phyloP scores from a whole-genome alignment of 64 coral and sea anemone genomes.

The Montipora cactus region DNA sequence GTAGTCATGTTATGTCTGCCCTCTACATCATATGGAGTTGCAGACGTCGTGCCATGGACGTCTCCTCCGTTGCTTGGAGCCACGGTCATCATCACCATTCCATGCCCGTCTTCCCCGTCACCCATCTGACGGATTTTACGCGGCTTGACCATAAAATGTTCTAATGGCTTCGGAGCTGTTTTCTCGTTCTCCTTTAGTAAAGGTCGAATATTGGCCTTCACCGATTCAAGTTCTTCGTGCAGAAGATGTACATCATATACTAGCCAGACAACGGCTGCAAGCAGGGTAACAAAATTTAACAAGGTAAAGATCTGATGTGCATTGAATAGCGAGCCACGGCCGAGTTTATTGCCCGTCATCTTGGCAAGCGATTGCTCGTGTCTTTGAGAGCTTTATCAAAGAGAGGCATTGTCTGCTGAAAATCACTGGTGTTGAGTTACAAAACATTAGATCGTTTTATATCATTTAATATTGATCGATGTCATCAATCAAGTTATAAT shows the following conservation, averaged over 20 bases:
- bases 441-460: too few species aligned
- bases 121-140: constrained; percentile 17
- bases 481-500: background rate
- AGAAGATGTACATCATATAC: background rate
- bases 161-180: background rate
- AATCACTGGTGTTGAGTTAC: constrained; percentile 26
- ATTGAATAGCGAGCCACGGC: background rate
- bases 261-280: background rate
- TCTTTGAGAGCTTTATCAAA: background rate
- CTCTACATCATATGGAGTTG: background rate
- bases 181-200: background rate
- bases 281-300: constrained; percentile 2
- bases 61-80: background rate
- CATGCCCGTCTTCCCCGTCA: background rate
- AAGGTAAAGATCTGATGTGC: constrained; percentile 4
- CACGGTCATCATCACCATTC: background rate
- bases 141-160: background rate
- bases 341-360: background rate
- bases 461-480: background rate
- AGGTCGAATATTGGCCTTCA: constrained; percentile 20
- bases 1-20: background rate
- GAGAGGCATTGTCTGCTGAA: constrained; percentile 16
- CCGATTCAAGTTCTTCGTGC: background rate
- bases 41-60: background rate
- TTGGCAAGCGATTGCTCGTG: background rate